phyloP scores from a whole-genome alignment of 2,888 invertebrate genomes.

The Hymenopus coronatus region DNA sequence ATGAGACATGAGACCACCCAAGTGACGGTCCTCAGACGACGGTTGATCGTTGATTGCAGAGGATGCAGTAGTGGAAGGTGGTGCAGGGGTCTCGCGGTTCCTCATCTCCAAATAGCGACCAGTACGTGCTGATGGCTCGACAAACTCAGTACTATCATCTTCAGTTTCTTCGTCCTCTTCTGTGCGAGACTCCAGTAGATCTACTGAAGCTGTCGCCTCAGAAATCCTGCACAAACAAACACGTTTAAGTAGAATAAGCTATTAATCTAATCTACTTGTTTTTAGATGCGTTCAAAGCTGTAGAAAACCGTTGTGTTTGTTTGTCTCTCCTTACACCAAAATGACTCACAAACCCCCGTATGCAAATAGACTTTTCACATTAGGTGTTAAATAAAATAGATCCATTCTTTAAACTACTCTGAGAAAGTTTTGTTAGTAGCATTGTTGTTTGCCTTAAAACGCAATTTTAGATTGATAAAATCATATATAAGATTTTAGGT shows the following conservation, averaged over 20 bases:
- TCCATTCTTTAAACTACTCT: too few relatives aligned
- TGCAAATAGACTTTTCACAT: too few relatives aligned
- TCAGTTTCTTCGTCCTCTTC: not conserved
- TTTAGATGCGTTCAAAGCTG: too few relatives aligned
- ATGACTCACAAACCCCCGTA: too few relatives aligned
- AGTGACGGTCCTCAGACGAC: not conserved
- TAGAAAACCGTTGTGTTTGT: too few relatives aligned
- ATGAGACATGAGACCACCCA: not conserved
- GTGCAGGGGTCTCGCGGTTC: not conserved
- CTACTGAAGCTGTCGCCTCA: not conserved
- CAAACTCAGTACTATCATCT: not conserved
- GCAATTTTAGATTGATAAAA: too few relatives aligned
- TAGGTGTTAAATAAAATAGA: too few relatives aligned
- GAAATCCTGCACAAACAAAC: slow-evolving; percentile 4
- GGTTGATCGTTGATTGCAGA: slow-evolving; percentile 19
- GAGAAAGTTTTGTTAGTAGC: too few relatives aligned
- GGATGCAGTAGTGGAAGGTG: not conserved
- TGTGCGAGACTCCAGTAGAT: not conserved
- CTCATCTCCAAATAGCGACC: slow-evolving; percentile 25
- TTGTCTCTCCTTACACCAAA: too few relatives aligned
- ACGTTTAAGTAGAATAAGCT: not conserved
- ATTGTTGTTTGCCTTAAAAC: too few relatives aligned
- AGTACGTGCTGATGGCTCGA: not conserved
- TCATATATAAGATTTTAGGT: too few relatives aligned
- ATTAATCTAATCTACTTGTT: too few relatives aligned